Conservation (phyloP, 2,888 invertebrate species). For the Leptinotarsa peninsularis region DNA sequence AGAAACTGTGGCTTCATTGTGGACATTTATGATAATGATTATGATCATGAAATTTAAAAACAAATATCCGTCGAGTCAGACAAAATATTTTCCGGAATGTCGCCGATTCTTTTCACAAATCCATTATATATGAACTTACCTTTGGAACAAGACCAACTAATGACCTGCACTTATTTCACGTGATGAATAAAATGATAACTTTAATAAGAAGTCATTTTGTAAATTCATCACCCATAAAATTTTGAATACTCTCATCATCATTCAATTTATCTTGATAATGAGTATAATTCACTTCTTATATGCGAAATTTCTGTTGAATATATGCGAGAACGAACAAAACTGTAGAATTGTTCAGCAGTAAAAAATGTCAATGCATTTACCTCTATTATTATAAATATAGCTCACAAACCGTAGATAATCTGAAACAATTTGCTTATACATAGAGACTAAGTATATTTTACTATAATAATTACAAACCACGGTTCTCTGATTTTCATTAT, state of each 20-base stretch:
- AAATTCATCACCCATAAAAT: slow-evolving; percentile 40
- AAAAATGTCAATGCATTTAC: slow-evolving; percentile 20
- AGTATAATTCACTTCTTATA: slow-evolving; percentile 35
- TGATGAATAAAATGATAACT: slow-evolving; percentile 40
- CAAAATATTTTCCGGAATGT: not conserved
- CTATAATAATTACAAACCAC: slow-evolving; percentile 34
- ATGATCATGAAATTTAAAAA: not conserved
- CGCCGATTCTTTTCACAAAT: not conserved
- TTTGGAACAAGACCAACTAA: not conserved
- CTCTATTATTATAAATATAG: slow-evolving; percentile 13
- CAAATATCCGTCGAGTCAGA: not conserved
- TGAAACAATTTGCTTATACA: slow-evolving; percentile 31
- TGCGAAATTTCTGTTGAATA: slow-evolving; percentile 27
- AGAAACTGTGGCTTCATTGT: not conserved
- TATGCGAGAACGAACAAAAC: slow-evolving; percentile 2
- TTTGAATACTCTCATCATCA: slow-evolving; percentile 34
- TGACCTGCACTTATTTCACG: slow-evolving; percentile 31
- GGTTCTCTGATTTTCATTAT: slow-evolving; percentile 40
- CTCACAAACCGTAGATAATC: slow-evolving; percentile 28
- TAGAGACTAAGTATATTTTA: slow-evolving; percentile 15
- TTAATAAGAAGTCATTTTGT: slow-evolving; percentile 35
- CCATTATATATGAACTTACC: not conserved
- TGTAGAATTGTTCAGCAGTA: slow-evolving; percentile 1
- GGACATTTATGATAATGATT: not conserved
- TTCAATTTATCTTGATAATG: slow-evolving; percentile 38